Conservation (phyloP, 2,888 invertebrate species). For the Osmoderma eremita region DNA sequence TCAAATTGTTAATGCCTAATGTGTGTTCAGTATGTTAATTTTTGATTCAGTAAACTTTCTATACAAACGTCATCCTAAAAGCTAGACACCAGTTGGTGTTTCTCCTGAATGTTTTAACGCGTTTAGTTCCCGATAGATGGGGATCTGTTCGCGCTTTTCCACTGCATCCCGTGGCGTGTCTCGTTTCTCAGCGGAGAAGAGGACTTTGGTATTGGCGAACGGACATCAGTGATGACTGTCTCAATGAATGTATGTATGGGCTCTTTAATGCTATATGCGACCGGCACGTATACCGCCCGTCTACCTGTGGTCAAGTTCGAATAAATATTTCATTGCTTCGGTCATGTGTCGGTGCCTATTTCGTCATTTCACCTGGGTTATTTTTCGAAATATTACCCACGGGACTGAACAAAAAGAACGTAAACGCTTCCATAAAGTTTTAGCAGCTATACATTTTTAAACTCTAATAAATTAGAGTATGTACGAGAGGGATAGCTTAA, state of each 20-base stretch:
- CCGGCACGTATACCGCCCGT: conserved; percentile 31
- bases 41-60: conserved; percentile 31
- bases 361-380: conserved; percentile 43
- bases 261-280: conserved; percentile 48
- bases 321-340: conserved; percentile 46
- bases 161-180: background rate
- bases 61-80: conserved; percentile 24
- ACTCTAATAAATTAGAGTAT: conserved; percentile 24
- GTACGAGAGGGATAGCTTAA: background rate
- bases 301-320: conserved; percentile 38
- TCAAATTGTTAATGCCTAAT: conserved; percentile 25
- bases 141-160: background rate
- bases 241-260: conserved; percentile 47
- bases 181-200: conserved; percentile 2
- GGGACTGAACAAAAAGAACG: conserved; percentile 27
- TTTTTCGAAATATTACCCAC: conserved; percentile 37
- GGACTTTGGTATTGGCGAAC: conserved; percentile 25
- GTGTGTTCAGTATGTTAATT: conserved; percentile 22
- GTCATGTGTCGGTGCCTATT: conserved; percentile 44
- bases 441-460: conserved; percentile 26
- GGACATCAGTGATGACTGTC: conserved; percentile 45
- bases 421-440: conserved; percentile 39
- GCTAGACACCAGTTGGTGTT: conserved; percentile 20
- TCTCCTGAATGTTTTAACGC: conserved; percentile 27
- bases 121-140: conserved; percentile 31